Evolutionary conservation across 2,797 vertebrate species (phyloP), one percentile per base, ranked within the genome.

Genomic region (Dipus sagitta): DNA sequence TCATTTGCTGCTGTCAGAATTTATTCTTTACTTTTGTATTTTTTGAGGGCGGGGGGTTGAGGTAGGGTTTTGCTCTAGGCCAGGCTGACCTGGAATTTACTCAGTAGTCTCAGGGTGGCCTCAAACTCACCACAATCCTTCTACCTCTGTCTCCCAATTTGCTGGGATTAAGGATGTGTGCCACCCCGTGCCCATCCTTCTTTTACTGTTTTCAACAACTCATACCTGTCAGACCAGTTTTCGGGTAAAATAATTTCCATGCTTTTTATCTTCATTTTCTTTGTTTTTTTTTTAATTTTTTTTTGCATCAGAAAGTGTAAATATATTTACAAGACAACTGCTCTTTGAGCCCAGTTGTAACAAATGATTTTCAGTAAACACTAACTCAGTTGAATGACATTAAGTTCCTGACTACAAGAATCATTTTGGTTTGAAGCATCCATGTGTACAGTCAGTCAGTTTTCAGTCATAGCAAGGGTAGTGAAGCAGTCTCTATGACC

Each of bases 1-100:
- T 52, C n/a, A n/a, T 1, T n/a, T 81, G 32, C 12, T 91, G 23
- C 2, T 60, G 0, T 81, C 76, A 42, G 14, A 8, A 2, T 68
- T 89, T 67, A 71, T 92, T 23, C 72, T 91, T 71, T 34, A 70
- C 21, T 21, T 7, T 28, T 90, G 80, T 92, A 38, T 77, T 90
- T 47, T 47, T 47, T 47, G 47, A 47, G 47, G 47, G 38, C 6
- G 5, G 47, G 11, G 47, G 47, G 47, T 47, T 11, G 47, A 47
- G 47, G 9, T 11, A 47, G 47, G 47, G 47, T 47, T 11, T 47
- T 11, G 11, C 47, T 47, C 47, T 47, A 9, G 47, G 1, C 47
- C 47, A 47, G 47, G 47, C 47, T 47, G 6, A 47, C 7, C 11
- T 47, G 11, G 47, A 9, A 47, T 47, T 47, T 11, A 47, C 47